phyloP scores from a whole-genome alignment of 2,888 invertebrate species.

The Brachypalpus laphriformis region DNA sequence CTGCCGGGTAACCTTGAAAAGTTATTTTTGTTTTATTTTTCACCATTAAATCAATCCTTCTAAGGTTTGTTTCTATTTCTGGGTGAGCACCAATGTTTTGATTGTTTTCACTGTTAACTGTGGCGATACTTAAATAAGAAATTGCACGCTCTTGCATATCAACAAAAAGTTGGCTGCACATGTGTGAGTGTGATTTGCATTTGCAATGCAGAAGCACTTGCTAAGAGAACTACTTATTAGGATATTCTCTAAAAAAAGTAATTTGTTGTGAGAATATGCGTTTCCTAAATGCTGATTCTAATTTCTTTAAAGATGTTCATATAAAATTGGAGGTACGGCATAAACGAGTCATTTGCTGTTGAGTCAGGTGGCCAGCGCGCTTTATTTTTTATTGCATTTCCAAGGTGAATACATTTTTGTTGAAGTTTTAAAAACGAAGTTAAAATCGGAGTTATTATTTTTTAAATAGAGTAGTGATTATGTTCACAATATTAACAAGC shows the following conservation, averaged over 20 bases:
- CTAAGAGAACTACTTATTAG: background rate
- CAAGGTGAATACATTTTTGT: background rate
- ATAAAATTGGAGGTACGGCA: constrained; percentile 79
- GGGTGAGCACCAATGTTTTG: constrained; percentile 67
- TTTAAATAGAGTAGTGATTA: background rate
- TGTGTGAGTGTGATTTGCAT: background rate
- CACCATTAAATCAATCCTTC: constrained; percentile 80
- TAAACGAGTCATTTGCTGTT: constrained; percentile 81
- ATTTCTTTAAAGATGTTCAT: constrained; percentile 75
- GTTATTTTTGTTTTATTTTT: background rate
- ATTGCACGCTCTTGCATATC: background rate
- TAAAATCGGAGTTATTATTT: background rate
- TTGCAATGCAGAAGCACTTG: background rate
- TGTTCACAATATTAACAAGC: background rate
- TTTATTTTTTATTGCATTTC: constrained; percentile 47
- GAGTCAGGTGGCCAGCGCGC: constrained; percentile 80
- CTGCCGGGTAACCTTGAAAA: background rate
- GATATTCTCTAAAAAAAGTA: background rate
- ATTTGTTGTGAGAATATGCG: constrained; percentile 31
- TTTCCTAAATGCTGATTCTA: constrained; percentile 46
- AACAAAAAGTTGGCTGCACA: background rate
- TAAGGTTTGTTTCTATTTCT: constrained; percentile 83
- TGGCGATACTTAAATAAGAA: constrained; percentile 18
- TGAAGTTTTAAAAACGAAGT: background rate
- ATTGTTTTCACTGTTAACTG: constrained; percentile 59